These are phyloP conservation scores for Morone saxatilis DNA, from an alignment of 2,113 vertebrate species.

Conservation along the genomic window DNA sequence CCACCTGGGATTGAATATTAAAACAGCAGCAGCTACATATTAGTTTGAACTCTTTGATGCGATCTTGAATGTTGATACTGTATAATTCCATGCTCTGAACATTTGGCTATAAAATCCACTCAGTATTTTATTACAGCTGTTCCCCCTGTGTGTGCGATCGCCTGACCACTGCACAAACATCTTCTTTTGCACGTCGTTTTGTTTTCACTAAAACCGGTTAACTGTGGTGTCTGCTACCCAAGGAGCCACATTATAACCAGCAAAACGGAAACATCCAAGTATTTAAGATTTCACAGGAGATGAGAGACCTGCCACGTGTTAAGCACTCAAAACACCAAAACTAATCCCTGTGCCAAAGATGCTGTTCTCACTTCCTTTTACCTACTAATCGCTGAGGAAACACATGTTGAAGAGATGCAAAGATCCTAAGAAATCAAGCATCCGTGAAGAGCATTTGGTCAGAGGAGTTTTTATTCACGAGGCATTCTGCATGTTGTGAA, in stretches of 20 bases:
- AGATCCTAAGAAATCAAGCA: constrained; percentile 29
- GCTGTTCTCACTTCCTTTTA: constrained; percentile 44
- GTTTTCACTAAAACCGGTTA: constrained; percentile 8
- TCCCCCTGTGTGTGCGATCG: constrained; percentile 2
- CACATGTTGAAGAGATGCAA: constrained; percentile 16
- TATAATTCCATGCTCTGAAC: not conserved
- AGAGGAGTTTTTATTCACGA: constrained; percentile 25
- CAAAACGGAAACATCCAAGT: not conserved
- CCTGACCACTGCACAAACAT: constrained; percentile 15
- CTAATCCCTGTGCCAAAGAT: constrained; percentile 46
- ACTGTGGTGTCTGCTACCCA: not conserved
- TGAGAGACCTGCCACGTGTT: constrained; percentile 15
- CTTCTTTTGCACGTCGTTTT: constrained; percentile 6
- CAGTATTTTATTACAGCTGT: constrained; percentile 2
- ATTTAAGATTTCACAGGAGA: constrained; percentile 42
- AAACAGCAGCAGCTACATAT: not conserved
- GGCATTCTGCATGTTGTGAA: not conserved
- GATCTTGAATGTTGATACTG: not conserved
- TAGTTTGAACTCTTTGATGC: not conserved
- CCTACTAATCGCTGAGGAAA: constrained; percentile 46
- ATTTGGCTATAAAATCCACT: not conserved
- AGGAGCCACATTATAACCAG: not conserved
- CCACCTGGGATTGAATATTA: not conserved
- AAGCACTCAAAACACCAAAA: constrained; percentile 41
- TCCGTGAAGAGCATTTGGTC: constrained; percentile 17